phyloP scores from a whole-genome alignment of 2,797 vertebrate species.

The Tragopan temminckii region DNA sequence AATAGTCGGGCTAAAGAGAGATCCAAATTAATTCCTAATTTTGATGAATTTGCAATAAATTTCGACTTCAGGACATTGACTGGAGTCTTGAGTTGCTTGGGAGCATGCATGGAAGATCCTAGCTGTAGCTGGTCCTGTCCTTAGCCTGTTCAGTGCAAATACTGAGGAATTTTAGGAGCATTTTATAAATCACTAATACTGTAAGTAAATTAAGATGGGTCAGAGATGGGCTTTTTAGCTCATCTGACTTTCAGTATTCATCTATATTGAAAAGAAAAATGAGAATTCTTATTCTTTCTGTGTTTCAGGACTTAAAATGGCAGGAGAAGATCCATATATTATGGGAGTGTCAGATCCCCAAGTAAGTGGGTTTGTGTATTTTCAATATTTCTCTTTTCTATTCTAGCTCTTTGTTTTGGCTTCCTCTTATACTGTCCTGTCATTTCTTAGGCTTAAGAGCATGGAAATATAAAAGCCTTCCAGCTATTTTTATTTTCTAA shows the following conservation, averaged over 20 bases:
- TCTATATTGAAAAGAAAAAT: not conserved
- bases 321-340: slow-evolving; percentile 79
- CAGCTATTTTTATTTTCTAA: not conserved
- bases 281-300: not conserved
- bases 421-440: not conserved
- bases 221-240: not conserved
- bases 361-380: slow-evolving; percentile 68
- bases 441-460: not conserved
- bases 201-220: not conserved
- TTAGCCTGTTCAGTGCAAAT: not conserved
- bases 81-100: not conserved
- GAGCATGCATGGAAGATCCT: not conserved
- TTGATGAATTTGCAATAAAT: not conserved
- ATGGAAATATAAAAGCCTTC: not conserved
- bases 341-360: slow-evolving; percentile 79
- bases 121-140: not conserved
- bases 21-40: not conserved
- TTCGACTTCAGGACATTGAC: not conserved
- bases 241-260: not conserved
- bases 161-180: not conserved
- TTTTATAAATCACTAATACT: not conserved
- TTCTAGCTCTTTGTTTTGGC: not conserved
- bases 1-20: not conserved
- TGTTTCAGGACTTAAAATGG: slow-evolving; percentile 80
- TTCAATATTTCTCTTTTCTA: not conserved